A percentile compares a stretch with the other conserved stretches of the same genome.
Conservation (phyloP, 2,797 vertebrate genomes). For the Myotis daubentonii region DNA sequence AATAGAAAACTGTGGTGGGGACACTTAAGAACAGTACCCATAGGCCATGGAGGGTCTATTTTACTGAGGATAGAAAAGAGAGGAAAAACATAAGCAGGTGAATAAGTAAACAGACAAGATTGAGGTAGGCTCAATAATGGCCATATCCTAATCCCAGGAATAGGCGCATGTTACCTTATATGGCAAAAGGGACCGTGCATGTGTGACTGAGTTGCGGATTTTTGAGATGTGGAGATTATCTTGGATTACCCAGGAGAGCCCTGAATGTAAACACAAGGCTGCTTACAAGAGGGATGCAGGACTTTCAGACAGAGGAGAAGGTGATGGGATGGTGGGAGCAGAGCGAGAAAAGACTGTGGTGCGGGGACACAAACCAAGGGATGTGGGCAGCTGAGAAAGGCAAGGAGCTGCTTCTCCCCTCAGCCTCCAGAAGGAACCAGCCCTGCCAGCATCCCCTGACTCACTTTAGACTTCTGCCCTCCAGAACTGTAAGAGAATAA, state of each 20-base stretch:
- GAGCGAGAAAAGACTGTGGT: neutral
- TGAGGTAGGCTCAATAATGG: neutral
- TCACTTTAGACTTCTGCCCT: neutral
- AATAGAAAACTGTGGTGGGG: neutral
- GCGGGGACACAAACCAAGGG: neutral
- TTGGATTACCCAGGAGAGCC: neutral
- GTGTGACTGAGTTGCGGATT: neutral
- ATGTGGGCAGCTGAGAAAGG: neutral
- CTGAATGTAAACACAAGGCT: neutral
- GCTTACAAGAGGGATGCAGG: neutral
- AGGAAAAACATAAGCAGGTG: neutral
- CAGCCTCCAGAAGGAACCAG: neutral
- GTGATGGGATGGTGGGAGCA: neutral
- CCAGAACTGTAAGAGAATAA: neutral
- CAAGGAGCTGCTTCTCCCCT: neutral
- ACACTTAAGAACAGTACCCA: neutral
- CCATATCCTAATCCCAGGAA: neutral
- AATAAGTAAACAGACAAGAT: conserved; percentile 21
- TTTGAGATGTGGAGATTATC: neutral
- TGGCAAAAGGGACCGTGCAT: neutral
- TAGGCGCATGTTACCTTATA: neutral
- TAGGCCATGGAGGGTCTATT: neutral
- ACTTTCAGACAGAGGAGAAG: neutral
- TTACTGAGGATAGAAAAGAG: neutral
- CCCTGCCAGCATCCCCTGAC: no score